phyloP scores from a whole-genome alignment of 2,113 vertebrate species.

The Felis catus region F.catus_Fca126_mat1.0 CM031424.1:11802501-11803000 shows the following conservation, averaged over 20 bases:
- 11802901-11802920: no score
- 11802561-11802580: background rate
- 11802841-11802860: no score
- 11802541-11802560: background rate
- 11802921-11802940: no score
- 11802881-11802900: no score
- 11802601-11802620: background rate
- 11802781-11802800: background rate
- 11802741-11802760: background rate
- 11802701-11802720: background rate
- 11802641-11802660: background rate
- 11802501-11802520: background rate
- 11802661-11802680: background rate
- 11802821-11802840: background rate
- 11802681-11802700: background rate
- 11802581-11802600: background rate
- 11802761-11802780: background rate
- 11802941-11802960: no score
- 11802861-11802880: no score
- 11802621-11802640: background rate
- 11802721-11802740: background rate
- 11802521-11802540: background rate
- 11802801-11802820: background rate
- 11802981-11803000: no score
- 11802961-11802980: no score